These are phyloP conservation scores for Microtus pennsylvanicus DNA, from an alignment of 2,113 vertebrate species.

Conservation along the genomic window DNA sequence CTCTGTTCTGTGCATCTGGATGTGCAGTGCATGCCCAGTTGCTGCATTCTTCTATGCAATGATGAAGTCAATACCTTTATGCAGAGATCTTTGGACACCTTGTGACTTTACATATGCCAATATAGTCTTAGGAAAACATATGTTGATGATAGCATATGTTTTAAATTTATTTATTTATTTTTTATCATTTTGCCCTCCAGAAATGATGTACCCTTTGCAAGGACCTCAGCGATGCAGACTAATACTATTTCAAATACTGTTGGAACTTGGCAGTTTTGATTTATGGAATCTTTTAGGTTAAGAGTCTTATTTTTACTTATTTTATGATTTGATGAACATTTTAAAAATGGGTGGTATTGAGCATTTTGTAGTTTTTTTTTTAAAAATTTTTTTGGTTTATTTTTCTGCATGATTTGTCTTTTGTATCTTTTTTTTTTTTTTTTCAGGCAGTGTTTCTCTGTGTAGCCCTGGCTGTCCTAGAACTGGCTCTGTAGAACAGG, in stretches of 20 bases:
- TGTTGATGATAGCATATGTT: neutral
- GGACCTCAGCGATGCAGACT: neutral
- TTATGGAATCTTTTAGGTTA: neutral
- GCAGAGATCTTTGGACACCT: neutral
- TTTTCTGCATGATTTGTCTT: slow-evolving; percentile 14
- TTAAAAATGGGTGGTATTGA: neutral
- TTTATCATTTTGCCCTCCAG: neutral
- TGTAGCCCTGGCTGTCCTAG: neutral
- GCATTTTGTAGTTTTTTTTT: neutral
- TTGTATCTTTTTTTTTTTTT: neutral
- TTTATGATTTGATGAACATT: slow-evolving; percentile 13
- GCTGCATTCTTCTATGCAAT: neutral
- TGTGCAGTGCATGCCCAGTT: neutral
- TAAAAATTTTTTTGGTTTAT: neutral
- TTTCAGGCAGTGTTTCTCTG: neutral
- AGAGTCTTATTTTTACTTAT: slow-evolving; percentile 22
- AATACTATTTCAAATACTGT: neutral
- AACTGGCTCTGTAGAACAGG: neutral
- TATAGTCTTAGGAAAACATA: slow-evolving; percentile 32
- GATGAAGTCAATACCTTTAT: neutral
- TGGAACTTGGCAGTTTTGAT: slow-evolving; percentile 3
- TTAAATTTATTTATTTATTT: neutral
- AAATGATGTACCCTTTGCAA: neutral
- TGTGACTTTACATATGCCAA: neutral
- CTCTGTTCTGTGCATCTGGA: neutral